Base-by-base conservation (phyloP, 2,797 vertebrate genomes). In the Lemur catta region DNA sequence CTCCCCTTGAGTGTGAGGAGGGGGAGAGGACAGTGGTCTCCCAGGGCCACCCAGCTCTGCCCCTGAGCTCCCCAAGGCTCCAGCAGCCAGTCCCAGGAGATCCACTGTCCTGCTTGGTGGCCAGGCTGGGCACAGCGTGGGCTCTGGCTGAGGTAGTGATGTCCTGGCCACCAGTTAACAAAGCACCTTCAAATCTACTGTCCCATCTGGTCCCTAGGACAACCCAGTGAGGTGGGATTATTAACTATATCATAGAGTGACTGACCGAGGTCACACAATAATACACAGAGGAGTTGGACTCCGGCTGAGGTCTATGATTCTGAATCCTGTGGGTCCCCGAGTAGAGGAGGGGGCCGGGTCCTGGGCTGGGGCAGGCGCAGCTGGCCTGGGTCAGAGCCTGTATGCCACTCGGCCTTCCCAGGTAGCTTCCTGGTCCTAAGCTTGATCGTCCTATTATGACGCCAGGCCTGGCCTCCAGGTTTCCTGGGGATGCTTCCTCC, bases 401-500 rank as follows among this genome's bases (percentile, higher is more conserved):
- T 61, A 20, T 48, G 59, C 30, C 6, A 30, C 35, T 52, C 38
- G 7, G 9, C 17, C 72, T 69, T 41, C 55, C 30, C 52, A 65
- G 8, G 74, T 11, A 80, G 65, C 65, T 74, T 89, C 67, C 74
- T 84, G 72, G 52, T 11, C 28, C 6, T 43, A 76, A 92, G 35
- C 75, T 57, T 55, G 55, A 65, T 50, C 43, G 20, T 86, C 55
- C 61, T 69, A 91, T 81, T 78, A 26, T 3, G 38, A 67, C 26
- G 52, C 63, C 95, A 94, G 75, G 33, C 43, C 33, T 50, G 30
- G 43, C 78, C 92, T 92, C 84, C n/a, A 61, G 59, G 35, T 76
- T 93, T 95, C 90, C 80, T 80, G 59, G 69, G 41, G 35, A 72
- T 35, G 26, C 55, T 93, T 95, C 80, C 57, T 87, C 57, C 50